Evolutionary conservation across 1,140 invertebrate genomes (phyloP), one percentile per base, ranked within the genome.

Genomic region (Drosophila sturtevanti): DNA sequence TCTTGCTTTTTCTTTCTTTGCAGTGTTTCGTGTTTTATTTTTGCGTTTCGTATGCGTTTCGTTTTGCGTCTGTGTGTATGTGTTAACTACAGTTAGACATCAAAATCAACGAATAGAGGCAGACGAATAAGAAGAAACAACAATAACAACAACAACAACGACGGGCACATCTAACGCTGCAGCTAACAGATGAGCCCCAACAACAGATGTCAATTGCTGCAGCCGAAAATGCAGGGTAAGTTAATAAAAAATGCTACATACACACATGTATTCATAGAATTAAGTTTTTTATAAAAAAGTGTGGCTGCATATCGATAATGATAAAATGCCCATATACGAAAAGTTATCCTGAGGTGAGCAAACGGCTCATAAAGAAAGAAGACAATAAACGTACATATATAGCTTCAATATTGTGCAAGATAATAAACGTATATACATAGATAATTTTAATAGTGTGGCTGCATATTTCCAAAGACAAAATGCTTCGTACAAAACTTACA

Each of bases 221-320:
- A 91, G 92, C 93, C 93, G 93, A 94, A 94, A 94, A 94, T 94
- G 93, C 93, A 93, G 93, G 93, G 93, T 94, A 81, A 93, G 93
- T 92, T 18, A 3, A 31, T 4, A 7, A 34, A 14, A 18, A 55
- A 37, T 16, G 4, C 11, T n/a, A 38, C 2, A 31, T 31, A 31
- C 3, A 31, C 6, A 31, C 24, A n/a, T n/a, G n/a, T n/a, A n/a
- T 24, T 4, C 24, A 24, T 24, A 24, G 1, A 1, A 24, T 24
- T 24, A 24, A 24, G 24, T 24, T 24, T 24, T 24, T 4, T 2
- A 24, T 24, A 1, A 24, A 31, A 31, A 31, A 31, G 27, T 31
- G 27, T 31, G 27, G 27, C 27, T 31, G 27, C 5, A 31, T 31
- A 31, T 31, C 27, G 5, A 31, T 31, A 31, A 3, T 6, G 27